Evolutionary conservation across 2,888 invertebrate species (phyloP).

Genomic region (Hemaris fuciformis): DNA sequence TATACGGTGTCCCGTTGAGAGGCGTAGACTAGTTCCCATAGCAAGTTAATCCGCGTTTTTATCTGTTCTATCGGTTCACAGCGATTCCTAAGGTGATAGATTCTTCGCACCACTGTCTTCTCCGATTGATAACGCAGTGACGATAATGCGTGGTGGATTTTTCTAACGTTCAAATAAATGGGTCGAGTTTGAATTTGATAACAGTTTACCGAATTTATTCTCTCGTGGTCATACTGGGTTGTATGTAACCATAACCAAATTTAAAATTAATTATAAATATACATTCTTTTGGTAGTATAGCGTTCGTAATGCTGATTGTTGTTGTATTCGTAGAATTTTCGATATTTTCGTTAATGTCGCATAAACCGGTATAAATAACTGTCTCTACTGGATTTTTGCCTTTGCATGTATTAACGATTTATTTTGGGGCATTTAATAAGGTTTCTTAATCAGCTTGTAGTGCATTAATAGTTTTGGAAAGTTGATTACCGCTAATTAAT

Average conservation of each 20-base stretch:
- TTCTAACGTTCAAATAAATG: slow-evolving; percentile 16
- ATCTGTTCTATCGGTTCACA: slow-evolving; percentile 25
- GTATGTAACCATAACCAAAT: too few relatives aligned
- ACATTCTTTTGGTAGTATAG: too few relatives aligned
- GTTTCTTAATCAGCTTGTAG: neutral
- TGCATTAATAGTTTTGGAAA: neutral
- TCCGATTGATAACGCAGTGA: slow-evolving; percentile 32
- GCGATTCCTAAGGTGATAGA: slow-evolving; percentile 23
- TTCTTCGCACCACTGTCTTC: slow-evolving; percentile 23
- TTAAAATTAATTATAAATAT: too few relatives aligned
- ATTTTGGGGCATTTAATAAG: neutral
- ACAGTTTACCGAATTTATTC: neutral
- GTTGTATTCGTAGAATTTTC: neutral
- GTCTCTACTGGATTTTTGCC: neutral
- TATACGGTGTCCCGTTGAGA: neutral
- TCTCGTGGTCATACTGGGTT: neutral
- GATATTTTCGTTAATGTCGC: neutral
- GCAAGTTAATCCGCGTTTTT: slow-evolving; percentile 11
- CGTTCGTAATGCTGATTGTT: too few relatives aligned
- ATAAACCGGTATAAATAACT: neutral
- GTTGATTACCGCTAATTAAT: neutral
- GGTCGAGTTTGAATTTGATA: slow-evolving; percentile 17
- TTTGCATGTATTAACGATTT: neutral
- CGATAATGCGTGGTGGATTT: slow-evolving; percentile 30
- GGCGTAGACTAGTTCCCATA: neutral